These are phyloP conservation scores for Erebia epiphron DNA, from an alignment of 2,888 invertebrate genomes.

Conservation along the genomic window DNA sequence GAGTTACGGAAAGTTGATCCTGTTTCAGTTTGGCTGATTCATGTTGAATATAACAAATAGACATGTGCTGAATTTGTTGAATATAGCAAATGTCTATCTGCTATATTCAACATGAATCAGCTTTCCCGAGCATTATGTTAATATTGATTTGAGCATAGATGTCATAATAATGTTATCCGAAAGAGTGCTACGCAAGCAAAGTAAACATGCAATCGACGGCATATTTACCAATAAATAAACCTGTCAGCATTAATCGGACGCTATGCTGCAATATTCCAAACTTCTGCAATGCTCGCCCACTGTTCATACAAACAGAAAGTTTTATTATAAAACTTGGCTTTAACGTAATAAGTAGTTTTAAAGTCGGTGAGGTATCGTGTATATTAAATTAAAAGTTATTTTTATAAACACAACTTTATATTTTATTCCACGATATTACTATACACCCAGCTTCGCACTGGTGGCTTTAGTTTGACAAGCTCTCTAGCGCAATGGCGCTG, in stretches of 20 bases:
- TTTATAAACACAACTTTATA: neutral
- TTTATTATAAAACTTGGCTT: conserved; percentile 64
- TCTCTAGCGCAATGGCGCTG: too few species aligned
- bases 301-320: conserved; percentile 59
- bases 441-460: too few species aligned
- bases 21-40: too few species aligned
- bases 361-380: conserved; percentile 23
- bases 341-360: conserved; percentile 25
- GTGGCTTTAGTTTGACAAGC: neutral
- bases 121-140: too few species aligned
- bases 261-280: conserved; percentile 51
- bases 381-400: conserved; percentile 8
- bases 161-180: neutral
- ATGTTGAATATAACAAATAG: too few species aligned
- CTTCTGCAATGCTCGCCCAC: conserved; percentile 61
- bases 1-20: too few species aligned
- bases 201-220: conserved; percentile 45
- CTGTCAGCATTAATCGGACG: conserved; percentile 48
- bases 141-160: too few species aligned
- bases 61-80: too few species aligned
- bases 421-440: neutral
- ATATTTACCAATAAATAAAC: conserved; percentile 57
- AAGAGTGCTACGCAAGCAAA: conserved; percentile 29
- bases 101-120: too few species aligned
- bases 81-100: too few species aligned